Base-by-base conservation (phyloP, 2,888 invertebrate genomes). In the Pachymerium ferrugineum region DNA sequence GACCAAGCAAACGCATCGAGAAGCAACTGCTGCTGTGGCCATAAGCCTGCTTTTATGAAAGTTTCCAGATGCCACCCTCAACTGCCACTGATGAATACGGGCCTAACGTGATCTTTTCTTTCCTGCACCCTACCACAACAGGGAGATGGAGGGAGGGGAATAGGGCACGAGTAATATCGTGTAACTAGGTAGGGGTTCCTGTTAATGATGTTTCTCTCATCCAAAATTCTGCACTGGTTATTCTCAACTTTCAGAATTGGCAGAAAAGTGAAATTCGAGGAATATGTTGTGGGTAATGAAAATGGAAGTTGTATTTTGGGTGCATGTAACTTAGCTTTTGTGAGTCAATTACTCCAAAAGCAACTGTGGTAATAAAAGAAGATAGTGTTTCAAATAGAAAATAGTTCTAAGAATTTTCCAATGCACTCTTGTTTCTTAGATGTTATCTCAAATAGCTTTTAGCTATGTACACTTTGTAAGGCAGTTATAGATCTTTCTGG, bases 1-100 rank as follows among this genome's bases (percentile, higher is more conserved):
- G 62, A 62, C 62, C 10, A 14, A 28, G 62, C n/a, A n/a, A n/a
- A n/a, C 28, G 62, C 62, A 62, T 62, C 62, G 25, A 62, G 25
- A 62, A 62, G 62, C 62, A 62, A 62, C 62, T 62, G 62, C 62
- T 62, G 62, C 62, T 14, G 62, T 25, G 62, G 62, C 62, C 62
- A 62, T 62, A 62, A 62, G 62, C 62, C 62, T 62, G 62, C 62
- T 62, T 62, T 62, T 62, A 62, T 62, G 62, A 62, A 62, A 62
- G 62, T 62, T 62, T 62, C 62, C 62, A 62, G 62, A 62, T 62
- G 62, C 62, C 62, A 62, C 62, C 62, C 62, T 62, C 62, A 62
- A 62, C 62, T 47, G 62, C 25, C 62, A 28, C 62, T 62, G 62
- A 62, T 62, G 62, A 62, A 62, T 62, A 62, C 62, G 28, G 62